phyloP scores from a whole-genome alignment of 2,113 vertebrate genomes.

The Misgurnus anguillicaudatus region DNA sequence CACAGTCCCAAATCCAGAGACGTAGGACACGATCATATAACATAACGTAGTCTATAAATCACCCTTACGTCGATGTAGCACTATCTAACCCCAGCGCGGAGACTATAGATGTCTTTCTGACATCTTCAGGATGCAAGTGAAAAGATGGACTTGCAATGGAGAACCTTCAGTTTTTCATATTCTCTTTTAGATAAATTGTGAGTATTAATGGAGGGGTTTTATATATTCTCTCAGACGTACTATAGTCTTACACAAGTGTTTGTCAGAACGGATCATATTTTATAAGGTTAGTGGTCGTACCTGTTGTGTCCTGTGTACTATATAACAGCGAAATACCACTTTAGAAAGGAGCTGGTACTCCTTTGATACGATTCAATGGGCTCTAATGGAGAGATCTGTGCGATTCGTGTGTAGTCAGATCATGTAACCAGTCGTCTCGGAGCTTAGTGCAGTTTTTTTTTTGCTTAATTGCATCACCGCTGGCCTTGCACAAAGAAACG shows the following conservation, averaged over 20 bases:
- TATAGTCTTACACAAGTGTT: conserved; percentile 46
- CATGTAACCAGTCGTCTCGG: conserved; percentile 25
- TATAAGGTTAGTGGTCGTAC: conserved; percentile 29
- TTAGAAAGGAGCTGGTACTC: conserved; percentile 55
- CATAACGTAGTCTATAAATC: not conserved
- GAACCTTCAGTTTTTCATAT: conserved; percentile 29
- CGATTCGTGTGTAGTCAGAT: conserved; percentile 17
- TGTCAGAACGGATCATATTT: conserved; percentile 29
- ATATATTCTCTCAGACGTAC: conserved; percentile 15
- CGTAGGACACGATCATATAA: conserved; percentile 65
- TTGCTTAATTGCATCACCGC: conserved; percentile 20
- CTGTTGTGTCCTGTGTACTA: not conserved
- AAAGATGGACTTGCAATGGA: not conserved
- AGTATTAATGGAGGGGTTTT: conserved; percentile 23
- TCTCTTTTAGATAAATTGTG: not conserved
- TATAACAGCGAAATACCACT: conserved; percentile 31
- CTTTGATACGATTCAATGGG: conserved; percentile 6
- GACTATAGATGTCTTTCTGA: not conserved
- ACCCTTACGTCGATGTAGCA: conserved; percentile 24
- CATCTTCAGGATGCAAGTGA: not conserved
- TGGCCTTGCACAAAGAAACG: conserved; percentile 38
- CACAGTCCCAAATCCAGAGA: conserved; percentile 74
- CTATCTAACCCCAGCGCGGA: not conserved
- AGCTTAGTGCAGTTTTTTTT: not conserved
- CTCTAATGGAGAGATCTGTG: conserved; percentile 6